phyloP scores from a whole-genome alignment of 2,888 invertebrate species.

The Athetis lepigone region DNA sequence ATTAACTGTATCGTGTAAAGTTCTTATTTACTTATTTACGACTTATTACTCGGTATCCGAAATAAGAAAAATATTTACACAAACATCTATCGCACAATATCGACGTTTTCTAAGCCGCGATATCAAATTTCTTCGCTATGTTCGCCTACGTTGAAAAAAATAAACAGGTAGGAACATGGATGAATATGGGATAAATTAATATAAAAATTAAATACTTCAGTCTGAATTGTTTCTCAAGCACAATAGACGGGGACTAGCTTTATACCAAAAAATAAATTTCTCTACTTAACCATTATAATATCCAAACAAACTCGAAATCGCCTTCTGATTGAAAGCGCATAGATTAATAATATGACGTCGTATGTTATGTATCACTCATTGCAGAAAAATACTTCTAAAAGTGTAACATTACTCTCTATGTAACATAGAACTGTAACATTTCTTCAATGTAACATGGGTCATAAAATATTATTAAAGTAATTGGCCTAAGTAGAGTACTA shows the following conservation, averaged over 20 bases:
- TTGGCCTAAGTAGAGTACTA: slow-evolving; percentile 45
- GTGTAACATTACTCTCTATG: slow-evolving; percentile 5
- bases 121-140: no score
- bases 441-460: slow-evolving; percentile 12
- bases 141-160: no score
- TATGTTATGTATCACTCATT: slow-evolving; percentile 12
- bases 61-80: no score
- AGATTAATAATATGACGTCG: slow-evolving; percentile 15
- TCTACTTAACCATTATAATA: slow-evolving; percentile 37
- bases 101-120: no score
- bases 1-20: no score
- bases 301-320: slow-evolving; percentile 15
- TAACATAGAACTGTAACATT: slow-evolving; percentile 3
- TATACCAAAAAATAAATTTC: slow-evolving; percentile 61
- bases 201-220: no score
- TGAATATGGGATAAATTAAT: not conserved
- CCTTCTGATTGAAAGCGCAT: slow-evolving; percentile 12
- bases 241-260: slow-evolving; percentile 17
- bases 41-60: no score
- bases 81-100: no score
- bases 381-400: not conserved
- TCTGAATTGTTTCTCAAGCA: slow-evolving; percentile 22
- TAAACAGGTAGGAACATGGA: not conserved
- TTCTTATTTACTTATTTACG: no score
- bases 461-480: slow-evolving; percentile 1